Evolutionary conservation across 2,888 invertebrate species (phyloP).

Genomic region (Aelia acuminata): DNA sequence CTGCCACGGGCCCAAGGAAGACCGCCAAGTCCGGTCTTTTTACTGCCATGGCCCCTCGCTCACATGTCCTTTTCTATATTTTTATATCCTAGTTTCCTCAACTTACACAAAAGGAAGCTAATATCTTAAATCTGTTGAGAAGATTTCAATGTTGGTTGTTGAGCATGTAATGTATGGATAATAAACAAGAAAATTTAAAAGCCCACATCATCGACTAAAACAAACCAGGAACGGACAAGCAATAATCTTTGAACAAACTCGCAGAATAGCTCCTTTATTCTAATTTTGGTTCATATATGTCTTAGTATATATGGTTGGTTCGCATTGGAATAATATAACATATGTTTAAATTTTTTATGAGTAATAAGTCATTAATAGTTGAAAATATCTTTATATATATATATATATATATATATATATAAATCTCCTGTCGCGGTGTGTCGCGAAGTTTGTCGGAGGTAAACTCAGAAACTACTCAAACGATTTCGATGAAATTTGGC

Average conservation of each 20-base stretch:
- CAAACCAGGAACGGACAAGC: neutral
- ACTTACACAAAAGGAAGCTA: neutral
- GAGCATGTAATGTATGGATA: neutral
- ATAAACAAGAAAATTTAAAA: neutral
- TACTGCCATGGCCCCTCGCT: conserved; percentile 3
- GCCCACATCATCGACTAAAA: neutral
- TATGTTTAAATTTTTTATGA: no score
- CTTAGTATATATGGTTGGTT: no score
- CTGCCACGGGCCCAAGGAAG: conserved; percentile 11
- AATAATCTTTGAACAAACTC: neutral
- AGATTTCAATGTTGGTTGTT: conserved; percentile 19
- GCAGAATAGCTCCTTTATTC: neutral
- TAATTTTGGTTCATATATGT: neutral
- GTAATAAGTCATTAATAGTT: no score
- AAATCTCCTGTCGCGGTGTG: no score
- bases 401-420: no score
- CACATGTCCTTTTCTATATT: conserved; percentile 12
- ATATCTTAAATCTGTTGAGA: conserved; percentile 15
- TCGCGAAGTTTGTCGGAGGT: no score
- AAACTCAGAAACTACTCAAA: no score
- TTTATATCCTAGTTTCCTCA: conserved; percentile 21
- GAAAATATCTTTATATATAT: no score
- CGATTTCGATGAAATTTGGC: no score
- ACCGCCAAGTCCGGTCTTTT: conserved; percentile 39
- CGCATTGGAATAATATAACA: no score